These are phyloP conservation scores for Drosophila simulans DNA, from an alignment of 1,140 invertebrate genomes.

Conservation along the genomic window DNA sequence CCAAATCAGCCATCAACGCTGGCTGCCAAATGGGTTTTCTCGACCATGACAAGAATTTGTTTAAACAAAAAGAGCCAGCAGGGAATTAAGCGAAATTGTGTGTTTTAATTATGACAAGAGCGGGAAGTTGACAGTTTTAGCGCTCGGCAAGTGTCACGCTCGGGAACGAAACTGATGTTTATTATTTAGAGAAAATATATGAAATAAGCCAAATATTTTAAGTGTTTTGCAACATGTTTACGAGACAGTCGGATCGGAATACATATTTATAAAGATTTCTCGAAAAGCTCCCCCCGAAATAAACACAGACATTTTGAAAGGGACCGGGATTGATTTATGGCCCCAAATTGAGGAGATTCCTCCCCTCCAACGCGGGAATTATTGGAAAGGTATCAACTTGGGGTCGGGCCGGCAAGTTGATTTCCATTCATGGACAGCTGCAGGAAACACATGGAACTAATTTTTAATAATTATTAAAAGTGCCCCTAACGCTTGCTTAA, in stretches of 20 bases:
- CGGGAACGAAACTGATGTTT: slow-evolving; percentile 42
- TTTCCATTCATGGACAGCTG: slow-evolving; percentile 70
- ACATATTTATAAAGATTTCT: slow-evolving; percentile 47
- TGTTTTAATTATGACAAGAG: slow-evolving; percentile 80
- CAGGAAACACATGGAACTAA: slow-evolving; percentile 77
- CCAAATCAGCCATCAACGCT: slow-evolving; percentile 69
- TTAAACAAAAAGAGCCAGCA: slow-evolving; percentile 33
- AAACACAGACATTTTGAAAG: slow-evolving; percentile 43
- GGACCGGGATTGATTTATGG: slow-evolving; percentile 76
- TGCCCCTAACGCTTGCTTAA: slow-evolving; percentile 54
- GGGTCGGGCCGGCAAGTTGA: slow-evolving; percentile 44
- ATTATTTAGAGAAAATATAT: slow-evolving; percentile 34
- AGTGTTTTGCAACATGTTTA: slow-evolving; percentile 78
- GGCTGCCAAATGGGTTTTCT: slow-evolving; percentile 68
- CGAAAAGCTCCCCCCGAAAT: slow-evolving; percentile 35
- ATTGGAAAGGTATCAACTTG: slow-evolving; percentile 46
- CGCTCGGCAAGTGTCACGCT: slow-evolving; percentile 54
- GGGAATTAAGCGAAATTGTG: slow-evolving; percentile 40
- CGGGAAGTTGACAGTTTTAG: slow-evolving; percentile 66
- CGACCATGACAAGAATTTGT: slow-evolving; percentile 41
- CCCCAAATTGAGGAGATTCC: slow-evolving; percentile 72
- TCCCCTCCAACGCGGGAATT: slow-evolving; percentile 26
- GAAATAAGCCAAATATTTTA: slow-evolving; percentile 47
- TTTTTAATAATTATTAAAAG: slow-evolving; percentile 81
- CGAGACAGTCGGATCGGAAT: slow-evolving; percentile 46